A percentile compares a stretch with the other conserved stretches of the same genome.
These are phyloP conservation scores for Micronisus gabar DNA, from an alignment of 2,113 vertebrate genomes.

Conservation along the genomic window DNA sequence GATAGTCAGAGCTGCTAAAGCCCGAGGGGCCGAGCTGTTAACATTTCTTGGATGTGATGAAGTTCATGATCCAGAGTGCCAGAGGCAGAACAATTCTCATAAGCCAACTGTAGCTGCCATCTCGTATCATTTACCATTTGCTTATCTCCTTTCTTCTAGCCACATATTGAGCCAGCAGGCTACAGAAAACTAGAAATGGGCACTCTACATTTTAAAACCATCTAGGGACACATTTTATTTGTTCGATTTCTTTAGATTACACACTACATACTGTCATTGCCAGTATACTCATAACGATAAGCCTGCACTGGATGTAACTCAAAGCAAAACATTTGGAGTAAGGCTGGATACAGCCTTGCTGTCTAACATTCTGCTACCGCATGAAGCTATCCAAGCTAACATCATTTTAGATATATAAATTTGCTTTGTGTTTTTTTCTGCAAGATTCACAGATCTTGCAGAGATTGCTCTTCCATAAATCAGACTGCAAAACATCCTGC, in stretches of 20 bases:
- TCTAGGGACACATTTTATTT: neutral
- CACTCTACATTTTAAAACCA: neutral
- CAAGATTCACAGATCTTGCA: neutral
- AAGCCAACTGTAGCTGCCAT: conserved; percentile 50
- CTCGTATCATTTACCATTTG: conserved; percentile 29
- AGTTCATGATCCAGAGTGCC: conserved; percentile 61
- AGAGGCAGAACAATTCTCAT: conserved; percentile 15
- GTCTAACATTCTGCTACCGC: neutral
- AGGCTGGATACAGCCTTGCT: neutral
- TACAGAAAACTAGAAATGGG: conserved; percentile 3
- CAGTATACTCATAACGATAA: neutral
- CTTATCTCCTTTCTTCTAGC: conserved; percentile 34
- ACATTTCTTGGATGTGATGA: conserved; percentile 57
- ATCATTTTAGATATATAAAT: neutral
- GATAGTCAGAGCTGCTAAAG: conserved; percentile 20
- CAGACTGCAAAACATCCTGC: neutral
- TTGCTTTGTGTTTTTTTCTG: neutral
- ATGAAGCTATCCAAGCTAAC: neutral
- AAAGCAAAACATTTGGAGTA: neutral
- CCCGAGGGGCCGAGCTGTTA: conserved; percentile 55
- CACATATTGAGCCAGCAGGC: neutral
- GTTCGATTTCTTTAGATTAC: neutral
- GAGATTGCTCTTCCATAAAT: neutral
- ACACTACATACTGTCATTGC: neutral
- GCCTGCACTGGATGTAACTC: neutral